A percentile compares a stretch with the other conserved stretches of the same genome.
Evolutionary conservation across 2,888 invertebrate species (phyloP).

Genomic region (Cheilosia impressa): DNA sequence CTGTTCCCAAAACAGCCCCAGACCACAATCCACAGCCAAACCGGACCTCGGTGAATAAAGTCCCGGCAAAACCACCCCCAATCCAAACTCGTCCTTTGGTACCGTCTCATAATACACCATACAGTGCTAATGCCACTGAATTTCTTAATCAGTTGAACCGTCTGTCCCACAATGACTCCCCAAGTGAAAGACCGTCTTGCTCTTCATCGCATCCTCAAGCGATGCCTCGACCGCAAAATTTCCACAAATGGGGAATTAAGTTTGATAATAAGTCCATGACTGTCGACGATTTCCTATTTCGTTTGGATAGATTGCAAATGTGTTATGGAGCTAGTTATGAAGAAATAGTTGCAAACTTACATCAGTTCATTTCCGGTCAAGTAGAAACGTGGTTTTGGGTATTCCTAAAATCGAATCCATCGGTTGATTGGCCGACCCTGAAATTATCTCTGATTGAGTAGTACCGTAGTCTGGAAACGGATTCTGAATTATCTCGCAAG

Average conservation of each 20-base stretch:
- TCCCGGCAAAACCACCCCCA: too few relatives aligned
- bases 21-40: too few relatives aligned
- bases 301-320: background rate
- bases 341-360: background rate
- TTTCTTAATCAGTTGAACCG: too few relatives aligned
- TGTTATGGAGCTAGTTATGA: constrained; percentile 7
- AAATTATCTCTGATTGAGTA: constrained; percentile 2
- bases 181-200: background rate
- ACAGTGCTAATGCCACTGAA: too few relatives aligned
- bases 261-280: background rate
- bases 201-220: background rate
- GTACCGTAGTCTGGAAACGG: constrained; percentile 10
- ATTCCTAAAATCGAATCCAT: background rate
- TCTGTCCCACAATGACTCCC: background rate
- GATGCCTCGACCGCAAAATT: background rate
- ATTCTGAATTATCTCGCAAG: constrained; percentile 2
- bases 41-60: too few relatives aligned
- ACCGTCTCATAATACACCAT: too few relatives aligned
- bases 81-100: too few relatives aligned
- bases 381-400: constrained; percentile 15
- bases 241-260: background rate
- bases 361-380: background rate
- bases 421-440: background rate
- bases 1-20: too few relatives aligned
- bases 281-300: background rate